Percentiles rank a stretch among this genome's conserved stretches.
These are phyloP conservation scores for Sarcophaga subvicina DNA, from an alignment of 2,888 invertebrate genomes.

Conservation along the genomic window DNA sequence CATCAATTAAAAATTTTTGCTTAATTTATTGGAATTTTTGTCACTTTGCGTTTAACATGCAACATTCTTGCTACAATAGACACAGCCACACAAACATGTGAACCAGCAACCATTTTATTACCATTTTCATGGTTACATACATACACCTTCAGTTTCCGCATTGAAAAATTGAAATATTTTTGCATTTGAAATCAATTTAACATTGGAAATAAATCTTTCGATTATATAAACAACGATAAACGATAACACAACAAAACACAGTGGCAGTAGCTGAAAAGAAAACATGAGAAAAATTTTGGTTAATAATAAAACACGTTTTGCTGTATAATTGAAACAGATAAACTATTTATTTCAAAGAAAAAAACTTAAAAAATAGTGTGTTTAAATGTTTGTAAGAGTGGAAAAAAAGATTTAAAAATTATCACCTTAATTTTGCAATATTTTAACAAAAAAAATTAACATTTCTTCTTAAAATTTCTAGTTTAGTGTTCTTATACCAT, in stretches of 20 bases:
- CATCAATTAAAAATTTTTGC: conserved; percentile 2
- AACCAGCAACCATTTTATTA: not conserved
- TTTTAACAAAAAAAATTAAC: conserved; percentile 55
- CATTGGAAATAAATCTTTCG: conserved; percentile 65
- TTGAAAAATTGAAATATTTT: conserved; percentile 35
- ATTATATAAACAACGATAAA: conserved; percentile 21
- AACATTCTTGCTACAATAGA: conserved; percentile 35
- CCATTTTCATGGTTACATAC: conserved; percentile 18
- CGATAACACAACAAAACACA: no score
- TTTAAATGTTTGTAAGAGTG: not conserved
- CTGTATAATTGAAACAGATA: not conserved
- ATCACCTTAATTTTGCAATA: conserved; percentile 45
- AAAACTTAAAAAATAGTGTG: not conserved
- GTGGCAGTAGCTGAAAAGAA: not conserved
- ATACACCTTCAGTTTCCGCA: conserved; percentile 59
- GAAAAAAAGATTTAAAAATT: not conserved
- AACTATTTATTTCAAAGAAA: not conserved
- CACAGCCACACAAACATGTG: not conserved
- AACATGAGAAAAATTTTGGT: conserved; percentile 2
- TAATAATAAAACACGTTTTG: conserved; percentile 46
- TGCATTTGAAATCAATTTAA: conserved; percentile 55
- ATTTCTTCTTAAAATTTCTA: conserved; percentile 26
- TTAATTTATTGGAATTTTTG: conserved; percentile 40
- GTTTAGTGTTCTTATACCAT: not conserved
- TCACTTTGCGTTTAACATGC: conserved; percentile 56